Evolutionary conservation across 2,113 vertebrate species (phyloP), one percentile per base, ranked within the genome.

Genomic region (Fulmarus glacialis): DNA sequence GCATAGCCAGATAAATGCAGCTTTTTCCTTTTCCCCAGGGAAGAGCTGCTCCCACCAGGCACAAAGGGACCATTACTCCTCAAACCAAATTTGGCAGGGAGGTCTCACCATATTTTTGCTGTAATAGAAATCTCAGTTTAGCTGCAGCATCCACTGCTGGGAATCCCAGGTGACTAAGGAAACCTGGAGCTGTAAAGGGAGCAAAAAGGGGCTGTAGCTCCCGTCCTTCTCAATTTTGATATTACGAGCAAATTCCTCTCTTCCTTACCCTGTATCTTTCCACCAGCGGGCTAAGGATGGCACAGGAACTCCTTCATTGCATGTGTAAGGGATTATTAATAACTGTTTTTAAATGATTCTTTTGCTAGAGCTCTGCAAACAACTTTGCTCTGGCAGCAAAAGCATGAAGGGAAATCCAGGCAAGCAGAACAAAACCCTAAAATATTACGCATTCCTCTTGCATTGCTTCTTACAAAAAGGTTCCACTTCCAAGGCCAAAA

Each of bases 301-400:
- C 67, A 81, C 13, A 73, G 45, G 75, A 92, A 47, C n/a, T 62
- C 55, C 58, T 66, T 42, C 59, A 45, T 1, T 78, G 60, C 60
- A 55, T 11, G 16, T 63, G 15, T 62, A 79, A 84, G 43, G 83
- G 73, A 87, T 95, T 94, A 73, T 50, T 71, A 92, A 82, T 14
- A 90, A 87, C n/a, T 71, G 32, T 63, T 95, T 74, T 71, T 88
- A 93, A 95, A 80, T 0, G 0, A 73, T 80, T 53, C 5, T 18
- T 87, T 71, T 78, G 77, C 87, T 89, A 55, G 22, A 93, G 75
- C 63, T 94, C 80, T 82, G 87, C 87, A 92, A 92, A 75, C 47
- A 95, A 38, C 71, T 81, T 42, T 70, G n/a, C 50, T 62, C 72
- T 84, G 68, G 84, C 68, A 91, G 87, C 32, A 71, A 82, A 87